These are phyloP conservation scores for Haliclona indistincta DNA, from an alignment of 37 sponge, comb jelly and placozoan genomes.

Conservation along the genomic window DNA sequence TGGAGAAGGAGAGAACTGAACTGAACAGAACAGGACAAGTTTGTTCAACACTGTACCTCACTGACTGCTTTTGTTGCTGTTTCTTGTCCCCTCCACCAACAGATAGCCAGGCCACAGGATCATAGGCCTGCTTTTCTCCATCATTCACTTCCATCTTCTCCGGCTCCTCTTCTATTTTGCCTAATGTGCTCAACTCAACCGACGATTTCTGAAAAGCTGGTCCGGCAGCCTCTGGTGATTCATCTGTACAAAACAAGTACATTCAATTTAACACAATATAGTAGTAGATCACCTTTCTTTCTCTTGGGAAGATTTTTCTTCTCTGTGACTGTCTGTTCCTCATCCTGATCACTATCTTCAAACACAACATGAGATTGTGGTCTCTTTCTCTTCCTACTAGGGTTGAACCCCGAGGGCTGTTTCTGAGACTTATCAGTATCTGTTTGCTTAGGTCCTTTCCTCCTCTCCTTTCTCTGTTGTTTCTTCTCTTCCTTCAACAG, in stretches of 20 bases:
- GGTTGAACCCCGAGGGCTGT: too few species aligned
- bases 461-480: conserved; percentile 22
- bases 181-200: background rate
- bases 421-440: background rate
- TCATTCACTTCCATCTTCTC: background rate
- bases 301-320: background rate
- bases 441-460: background rate
- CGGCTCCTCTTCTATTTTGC: conserved; percentile 5
- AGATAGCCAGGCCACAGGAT: too few species aligned
- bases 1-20: too few species aligned
- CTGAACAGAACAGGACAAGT: too few species aligned
- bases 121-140: too few species aligned
- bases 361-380: conserved; percentile 23
- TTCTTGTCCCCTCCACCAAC: background rate
- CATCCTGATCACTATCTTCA: conserved; percentile 8
- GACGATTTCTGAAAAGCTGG: background rate
- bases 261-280: background rate
- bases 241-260: too few species aligned
- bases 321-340: conserved; percentile 9
- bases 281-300: conserved; percentile 3
- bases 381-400: background rate
- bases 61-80: background rate
- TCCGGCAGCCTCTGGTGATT: too few species aligned
- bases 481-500: conserved; percentile 28
- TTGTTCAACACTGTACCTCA: background rate